A percentile compares a stretch with the other conserved stretches of the same genome.
phyloP scores from a whole-genome alignment of 1,140 invertebrate genomes.

The Scylla paramamosain region DNA sequence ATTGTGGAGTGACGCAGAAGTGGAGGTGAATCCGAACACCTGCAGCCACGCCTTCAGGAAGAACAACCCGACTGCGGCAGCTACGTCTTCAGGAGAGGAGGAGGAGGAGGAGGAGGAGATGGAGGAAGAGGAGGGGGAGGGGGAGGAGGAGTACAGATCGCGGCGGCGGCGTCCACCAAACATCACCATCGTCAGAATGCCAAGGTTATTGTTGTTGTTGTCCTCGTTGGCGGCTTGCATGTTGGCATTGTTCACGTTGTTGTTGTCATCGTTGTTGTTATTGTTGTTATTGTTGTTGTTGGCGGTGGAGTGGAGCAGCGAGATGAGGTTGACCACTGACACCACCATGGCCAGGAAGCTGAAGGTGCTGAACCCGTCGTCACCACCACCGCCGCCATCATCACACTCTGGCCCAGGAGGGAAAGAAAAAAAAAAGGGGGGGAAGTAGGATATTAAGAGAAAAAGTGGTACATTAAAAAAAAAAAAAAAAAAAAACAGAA shows the following conservation, averaged over 20 bases:
- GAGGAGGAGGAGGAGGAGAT: background rate
- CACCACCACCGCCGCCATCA: slow-evolving; percentile 17
- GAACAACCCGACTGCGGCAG: slow-evolving; percentile 44
- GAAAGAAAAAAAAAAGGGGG: background rate
- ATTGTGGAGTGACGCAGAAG: no score
- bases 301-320: slow-evolving; percentile 54
- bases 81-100: slow-evolving; percentile 38
- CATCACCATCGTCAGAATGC: slow-evolving; percentile 63
- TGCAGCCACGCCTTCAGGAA: slow-evolving; percentile 64
- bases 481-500: background rate
- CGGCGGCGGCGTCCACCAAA: slow-evolving; percentile 52
- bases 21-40: no score
- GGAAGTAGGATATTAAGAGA: no score
- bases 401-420: slow-evolving; percentile 33
- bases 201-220: slow-evolving; percentile 71
- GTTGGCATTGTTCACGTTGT: slow-evolving; percentile 72
- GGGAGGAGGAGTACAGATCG: background rate
- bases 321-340: slow-evolving; percentile 62
- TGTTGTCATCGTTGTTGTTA: slow-evolving; percentile 52
- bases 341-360: slow-evolving; percentile 71
- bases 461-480: no score
- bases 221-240: slow-evolving; percentile 68
- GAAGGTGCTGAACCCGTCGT: slow-evolving; percentile 63
- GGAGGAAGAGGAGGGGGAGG: background rate
- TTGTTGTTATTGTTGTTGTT: slow-evolving; percentile 71